These are phyloP conservation scores for Turnix velox DNA, from an alignment of 2,113 vertebrate species.

Conservation along the genomic window DNA sequence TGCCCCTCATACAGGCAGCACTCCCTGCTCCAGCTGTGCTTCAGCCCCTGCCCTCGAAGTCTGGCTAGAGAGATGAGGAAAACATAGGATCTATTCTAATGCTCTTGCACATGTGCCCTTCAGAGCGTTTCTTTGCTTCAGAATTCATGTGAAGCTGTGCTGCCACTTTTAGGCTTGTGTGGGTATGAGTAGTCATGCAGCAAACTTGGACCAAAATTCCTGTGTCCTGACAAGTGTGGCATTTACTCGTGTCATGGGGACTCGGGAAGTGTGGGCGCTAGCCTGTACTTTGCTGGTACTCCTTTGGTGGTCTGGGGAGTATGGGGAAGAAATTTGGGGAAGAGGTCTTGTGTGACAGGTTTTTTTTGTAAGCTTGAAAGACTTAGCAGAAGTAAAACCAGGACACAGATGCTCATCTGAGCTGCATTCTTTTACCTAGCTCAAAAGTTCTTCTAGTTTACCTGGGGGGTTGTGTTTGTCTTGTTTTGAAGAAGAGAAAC, in stretches of 20 bases:
- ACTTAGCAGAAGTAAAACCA: background rate
- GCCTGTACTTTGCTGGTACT: background rate
- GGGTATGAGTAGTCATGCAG: background rate
- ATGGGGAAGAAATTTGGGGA: background rate
- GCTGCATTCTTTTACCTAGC: background rate
- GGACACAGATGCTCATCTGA: background rate
- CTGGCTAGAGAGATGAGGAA: background rate
- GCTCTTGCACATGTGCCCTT: rapidly evolving
- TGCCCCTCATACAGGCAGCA: background rate
- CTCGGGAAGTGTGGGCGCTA: background rate
- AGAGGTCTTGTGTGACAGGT: background rate
- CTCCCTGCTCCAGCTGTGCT: rapidly evolving
- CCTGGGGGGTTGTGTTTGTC: background rate
- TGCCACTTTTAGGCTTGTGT: background rate
- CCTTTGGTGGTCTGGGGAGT: background rate
- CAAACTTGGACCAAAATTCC: background rate
- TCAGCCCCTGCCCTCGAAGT: rapidly evolving
- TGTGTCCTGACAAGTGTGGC: background rate
- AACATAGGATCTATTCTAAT: rapidly evolving
- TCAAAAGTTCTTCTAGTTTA: background rate
- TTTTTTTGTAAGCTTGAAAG: background rate
- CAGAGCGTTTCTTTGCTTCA: background rate
- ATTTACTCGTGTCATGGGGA: background rate
- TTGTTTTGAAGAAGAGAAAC: background rate
- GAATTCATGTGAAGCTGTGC: background rate